Evolutionary conservation across 2,888 invertebrate genomes (phyloP).

Genomic region (Calameuta pallipes): DNA sequence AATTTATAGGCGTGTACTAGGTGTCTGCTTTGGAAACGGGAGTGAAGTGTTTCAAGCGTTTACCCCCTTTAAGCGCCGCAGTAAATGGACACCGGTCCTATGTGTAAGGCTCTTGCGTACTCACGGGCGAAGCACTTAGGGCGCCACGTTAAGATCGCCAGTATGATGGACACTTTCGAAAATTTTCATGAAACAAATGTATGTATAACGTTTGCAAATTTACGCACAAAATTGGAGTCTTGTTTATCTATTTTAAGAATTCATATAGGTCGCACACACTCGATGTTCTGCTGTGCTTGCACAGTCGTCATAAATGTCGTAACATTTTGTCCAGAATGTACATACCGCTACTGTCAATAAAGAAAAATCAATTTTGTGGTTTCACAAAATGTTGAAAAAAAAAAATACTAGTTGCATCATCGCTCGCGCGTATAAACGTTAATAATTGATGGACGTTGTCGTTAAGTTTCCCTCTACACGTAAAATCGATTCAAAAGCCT

Average conservation of each 20-base stretch:
- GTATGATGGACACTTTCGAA: not conserved
- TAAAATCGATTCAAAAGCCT: not conserved
- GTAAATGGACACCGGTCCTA: not conserved
- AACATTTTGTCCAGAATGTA: not conserved
- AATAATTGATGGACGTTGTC: not conserved
- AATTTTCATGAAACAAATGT: not conserved
- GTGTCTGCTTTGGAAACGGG: conserved; percentile 6
- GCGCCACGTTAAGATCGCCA: not conserved
- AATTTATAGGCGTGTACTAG: conserved; percentile 17
- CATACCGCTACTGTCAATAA: not conserved
- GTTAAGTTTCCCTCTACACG: not conserved
- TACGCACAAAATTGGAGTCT: not conserved
- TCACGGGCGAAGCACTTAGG: not conserved
- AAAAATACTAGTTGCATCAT: not conserved
- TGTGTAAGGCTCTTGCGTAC: not conserved
- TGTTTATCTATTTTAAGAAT: not conserved
- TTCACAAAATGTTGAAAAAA: not conserved
- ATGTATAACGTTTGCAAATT: not conserved
- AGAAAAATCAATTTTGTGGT: not conserved
- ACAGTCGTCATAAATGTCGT: too few species aligned
- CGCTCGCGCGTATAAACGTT: not conserved
- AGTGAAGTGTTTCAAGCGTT: conserved; percentile 7
- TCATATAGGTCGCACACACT: not conserved
- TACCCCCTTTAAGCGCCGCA: conserved; percentile 5
- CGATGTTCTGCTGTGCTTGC: not conserved